These are phyloP conservation scores for Scelioninae gen. 1 DNA, from an alignment of 2,888 invertebrate species.

Conservation along the genomic window DNA sequence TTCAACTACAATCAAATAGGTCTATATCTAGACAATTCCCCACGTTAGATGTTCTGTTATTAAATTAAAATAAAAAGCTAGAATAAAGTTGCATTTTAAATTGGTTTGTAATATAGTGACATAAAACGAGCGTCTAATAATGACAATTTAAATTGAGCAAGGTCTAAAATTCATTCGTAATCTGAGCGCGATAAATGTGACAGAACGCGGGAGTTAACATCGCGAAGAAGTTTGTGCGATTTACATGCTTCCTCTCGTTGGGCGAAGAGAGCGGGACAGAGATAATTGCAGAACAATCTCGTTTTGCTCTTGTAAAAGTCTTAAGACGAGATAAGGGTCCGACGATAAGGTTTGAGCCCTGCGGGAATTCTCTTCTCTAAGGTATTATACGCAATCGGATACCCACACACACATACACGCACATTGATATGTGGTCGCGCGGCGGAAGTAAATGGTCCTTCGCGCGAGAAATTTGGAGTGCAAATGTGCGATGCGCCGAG, in stretches of 20 bases:
- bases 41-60: too few relatives aligned
- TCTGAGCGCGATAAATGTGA: constrained; percentile 66
- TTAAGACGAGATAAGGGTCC: constrained; percentile 82
- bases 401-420: constrained; percentile 26
- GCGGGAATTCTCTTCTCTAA: constrained; percentile 80
- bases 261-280: constrained; percentile 73
- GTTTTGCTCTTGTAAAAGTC: constrained; percentile 80
- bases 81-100: background rate
- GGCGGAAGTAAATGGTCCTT: constrained; percentile 32
- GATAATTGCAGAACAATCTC: constrained; percentile 82
- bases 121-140: constrained; percentile 41
- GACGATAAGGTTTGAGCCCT: constrained; percentile 83
- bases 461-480: constrained; percentile 44
- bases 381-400: constrained; percentile 72
- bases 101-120: constrained; percentile 6
- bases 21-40: too few relatives aligned
- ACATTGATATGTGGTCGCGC: constrained; percentile 23
- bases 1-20: too few relatives aligned
- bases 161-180: constrained; percentile 60
- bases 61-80: too few relatives aligned
- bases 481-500: constrained; percentile 37
- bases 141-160: constrained; percentile 56
- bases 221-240: constrained; percentile 59
- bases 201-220: constrained; percentile 69
- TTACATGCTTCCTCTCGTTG: constrained; percentile 46